phyloP scores from a whole-genome alignment of 2,797 vertebrate species.

The Pseudochirops cupreus region DNA sequence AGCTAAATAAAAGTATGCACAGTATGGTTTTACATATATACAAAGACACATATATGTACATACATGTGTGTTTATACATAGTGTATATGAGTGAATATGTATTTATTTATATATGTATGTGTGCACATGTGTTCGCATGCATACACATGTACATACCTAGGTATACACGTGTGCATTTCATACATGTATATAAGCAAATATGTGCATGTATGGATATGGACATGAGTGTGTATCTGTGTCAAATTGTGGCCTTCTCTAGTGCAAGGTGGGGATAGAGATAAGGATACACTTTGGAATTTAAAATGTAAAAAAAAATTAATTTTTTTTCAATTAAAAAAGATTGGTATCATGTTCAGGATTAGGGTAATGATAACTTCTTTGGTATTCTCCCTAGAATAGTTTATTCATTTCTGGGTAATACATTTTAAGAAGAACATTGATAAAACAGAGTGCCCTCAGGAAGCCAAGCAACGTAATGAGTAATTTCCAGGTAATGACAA shows the following conservation, averaged over 20 bases:
- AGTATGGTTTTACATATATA: background rate
- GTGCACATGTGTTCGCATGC: accelerated
- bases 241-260: background rate
- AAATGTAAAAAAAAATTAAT: background rate
- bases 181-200: too few relatives aligned
- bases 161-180: too few relatives aligned
- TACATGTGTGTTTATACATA: too few relatives aligned
- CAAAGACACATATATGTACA: too few relatives aligned
- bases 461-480: background rate
- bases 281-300: background rate
- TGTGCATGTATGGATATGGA: too few relatives aligned
- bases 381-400: background rate
- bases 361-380: background rate
- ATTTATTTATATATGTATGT: too few relatives aligned
- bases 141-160: too few relatives aligned
- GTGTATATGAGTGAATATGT: too few relatives aligned
- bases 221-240: background rate
- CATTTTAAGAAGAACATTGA: background rate
- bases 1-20: background rate
- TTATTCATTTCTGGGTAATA: background rate
- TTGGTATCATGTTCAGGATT: background rate
- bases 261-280: background rate
- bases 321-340: background rate
- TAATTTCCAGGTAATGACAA: background rate
- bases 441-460: background rate